Conservation (phyloP, 1,140 invertebrate genomes). For the Aphis craccivora region DNA sequence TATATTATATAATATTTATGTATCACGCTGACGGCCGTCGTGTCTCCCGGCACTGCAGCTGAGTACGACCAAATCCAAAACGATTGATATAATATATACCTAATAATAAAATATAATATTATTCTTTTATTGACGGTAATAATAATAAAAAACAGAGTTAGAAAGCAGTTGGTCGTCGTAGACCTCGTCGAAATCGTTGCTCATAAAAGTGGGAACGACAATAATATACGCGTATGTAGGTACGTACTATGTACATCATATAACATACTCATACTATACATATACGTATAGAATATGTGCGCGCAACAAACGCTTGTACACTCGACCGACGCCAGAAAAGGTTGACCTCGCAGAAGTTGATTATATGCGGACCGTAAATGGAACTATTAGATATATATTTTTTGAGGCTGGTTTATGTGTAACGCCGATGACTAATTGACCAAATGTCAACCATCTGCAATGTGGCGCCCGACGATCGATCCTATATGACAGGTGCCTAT, state of each 20-base stretch:
- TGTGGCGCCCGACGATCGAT: neutral
- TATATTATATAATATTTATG: neutral
- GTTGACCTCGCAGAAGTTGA: slow-evolving; percentile 40
- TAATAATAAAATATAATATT: neutral
- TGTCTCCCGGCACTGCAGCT: neutral
- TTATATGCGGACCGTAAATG: slow-evolving; percentile 46
- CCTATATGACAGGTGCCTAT: neutral
- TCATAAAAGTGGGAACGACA: neutral
- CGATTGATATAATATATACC: neutral
- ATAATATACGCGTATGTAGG: neutral
- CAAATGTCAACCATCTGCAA: neutral
- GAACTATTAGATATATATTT: slow-evolving; percentile 17
- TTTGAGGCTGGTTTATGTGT: slow-evolving; percentile 1
- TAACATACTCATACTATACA: neutral
- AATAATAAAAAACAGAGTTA: neutral
- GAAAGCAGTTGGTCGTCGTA: neutral
- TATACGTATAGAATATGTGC: neutral
- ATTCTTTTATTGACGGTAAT: neutral
- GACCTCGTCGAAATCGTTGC: neutral
- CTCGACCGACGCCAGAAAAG: neutral
- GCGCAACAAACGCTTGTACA: neutral
- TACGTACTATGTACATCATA: neutral
- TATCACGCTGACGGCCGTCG: neutral
- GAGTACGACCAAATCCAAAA: neutral
- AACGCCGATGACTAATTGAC: slow-evolving; percentile 10